Percentiles rank a stretch among this genome's conserved stretches.
Evolutionary conservation across 2,797 vertebrate species (phyloP).

Genomic region (Sebastes jordani): DNA sequence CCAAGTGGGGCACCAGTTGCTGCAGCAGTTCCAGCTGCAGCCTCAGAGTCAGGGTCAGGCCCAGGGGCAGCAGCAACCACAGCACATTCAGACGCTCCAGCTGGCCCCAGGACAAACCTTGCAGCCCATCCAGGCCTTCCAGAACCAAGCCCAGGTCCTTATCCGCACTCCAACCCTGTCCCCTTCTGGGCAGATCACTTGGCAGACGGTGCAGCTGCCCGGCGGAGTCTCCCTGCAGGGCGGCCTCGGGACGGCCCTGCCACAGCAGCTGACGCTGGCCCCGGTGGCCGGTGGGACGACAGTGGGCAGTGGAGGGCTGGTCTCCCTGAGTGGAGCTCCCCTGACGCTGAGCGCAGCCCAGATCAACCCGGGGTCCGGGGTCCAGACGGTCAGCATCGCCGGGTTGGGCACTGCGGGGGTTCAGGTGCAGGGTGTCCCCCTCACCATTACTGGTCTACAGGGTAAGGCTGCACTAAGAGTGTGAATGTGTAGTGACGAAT

Average conservation of each 20-base stretch:
- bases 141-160: slow-evolving; percentile 95
- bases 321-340: slow-evolving; percentile 92
- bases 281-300: slow-evolving; percentile 91
- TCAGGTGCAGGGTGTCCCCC: slow-evolving; percentile 96
- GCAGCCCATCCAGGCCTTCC: slow-evolving; percentile 94
- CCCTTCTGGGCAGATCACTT: slow-evolving; percentile 96
- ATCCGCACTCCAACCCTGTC: slow-evolving; percentile 96
- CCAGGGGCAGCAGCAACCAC: slow-evolving; percentile 81
- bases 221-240: slow-evolving; percentile 91
- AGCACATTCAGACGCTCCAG: slow-evolving; percentile 86
- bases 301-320: slow-evolving; percentile 90
- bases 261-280: slow-evolving; percentile 94
- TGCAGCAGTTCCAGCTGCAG: slow-evolving; percentile 95
- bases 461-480: slow-evolving; percentile 80
- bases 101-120: slow-evolving; percentile 95
- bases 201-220: slow-evolving; percentile 97
- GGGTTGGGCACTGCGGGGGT: slow-evolving; percentile 92
- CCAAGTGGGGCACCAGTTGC: slow-evolving; percentile 90
- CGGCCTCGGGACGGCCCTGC: slow-evolving; percentile 90
- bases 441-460: slow-evolving; percentile 96
- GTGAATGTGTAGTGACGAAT: not conserved
- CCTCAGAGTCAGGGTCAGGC: slow-evolving; percentile 90
- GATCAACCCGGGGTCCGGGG: slow-evolving; percentile 94
- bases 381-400: slow-evolving; percentile 97
- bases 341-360: slow-evolving; percentile 95